A percentile compares a stretch with the other conserved stretches of the same genome.
These are phyloP conservation scores for Polypterus bichir DNA, from an alignment of 2,113 vertebrate genomes.

Conservation along the genomic window DNA sequence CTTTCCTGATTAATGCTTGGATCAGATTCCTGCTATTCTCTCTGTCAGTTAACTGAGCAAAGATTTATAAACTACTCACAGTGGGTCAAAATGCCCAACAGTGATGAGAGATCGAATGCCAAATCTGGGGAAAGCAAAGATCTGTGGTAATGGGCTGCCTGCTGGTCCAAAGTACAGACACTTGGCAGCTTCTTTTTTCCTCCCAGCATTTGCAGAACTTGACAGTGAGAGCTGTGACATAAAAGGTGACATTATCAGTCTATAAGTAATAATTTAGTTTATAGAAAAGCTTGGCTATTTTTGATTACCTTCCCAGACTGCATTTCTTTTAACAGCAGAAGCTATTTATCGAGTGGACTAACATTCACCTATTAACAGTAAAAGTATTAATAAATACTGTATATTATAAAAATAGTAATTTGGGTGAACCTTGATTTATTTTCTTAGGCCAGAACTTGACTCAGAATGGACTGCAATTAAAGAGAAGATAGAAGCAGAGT, in stretches of 20 bases:
- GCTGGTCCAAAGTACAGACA: neutral
- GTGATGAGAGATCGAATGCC: neutral
- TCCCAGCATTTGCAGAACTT: no score
- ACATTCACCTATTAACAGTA: no score
- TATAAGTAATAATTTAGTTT: no score
- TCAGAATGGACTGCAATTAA: conserved; percentile 74
- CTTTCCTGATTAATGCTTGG: conserved; percentile 1
- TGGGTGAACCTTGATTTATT: neutral
- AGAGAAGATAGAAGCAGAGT: conserved; percentile 72
- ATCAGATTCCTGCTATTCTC: neutral
- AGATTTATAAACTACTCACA: neutral
- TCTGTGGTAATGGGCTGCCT: conserved; percentile 1
- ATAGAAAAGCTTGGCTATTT: no score
- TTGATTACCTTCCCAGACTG: no score
- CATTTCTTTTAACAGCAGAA: no score
- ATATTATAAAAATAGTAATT: no score
- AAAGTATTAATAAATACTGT: no score
- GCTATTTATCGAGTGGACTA: no score
- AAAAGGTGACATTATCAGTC: no score
- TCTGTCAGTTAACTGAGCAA: neutral
- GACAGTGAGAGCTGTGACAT: no score
- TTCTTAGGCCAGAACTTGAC: conserved; percentile 74
- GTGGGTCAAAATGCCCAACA: neutral
- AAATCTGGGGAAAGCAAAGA: neutral
- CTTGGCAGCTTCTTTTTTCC: neutral